Evolutionary conservation across 2,888 invertebrate genomes (phyloP).

Genomic region (Metellina segmentata): DNA sequence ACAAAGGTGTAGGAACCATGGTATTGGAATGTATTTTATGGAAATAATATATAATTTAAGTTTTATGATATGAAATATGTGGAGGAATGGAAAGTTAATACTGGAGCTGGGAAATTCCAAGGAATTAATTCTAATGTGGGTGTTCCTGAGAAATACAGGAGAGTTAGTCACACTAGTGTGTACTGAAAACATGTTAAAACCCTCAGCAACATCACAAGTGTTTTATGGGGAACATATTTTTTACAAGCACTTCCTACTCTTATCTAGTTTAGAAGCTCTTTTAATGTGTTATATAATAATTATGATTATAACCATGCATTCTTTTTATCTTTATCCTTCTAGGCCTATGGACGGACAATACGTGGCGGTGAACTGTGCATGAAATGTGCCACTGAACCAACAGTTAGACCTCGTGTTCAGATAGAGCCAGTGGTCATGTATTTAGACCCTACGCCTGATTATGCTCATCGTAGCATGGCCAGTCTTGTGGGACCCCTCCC

Average conservation of each 20-base stretch:
- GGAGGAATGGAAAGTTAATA: too few relatives aligned
- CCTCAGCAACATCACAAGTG: too few relatives aligned
- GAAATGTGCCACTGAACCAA: slow-evolving; percentile 64
- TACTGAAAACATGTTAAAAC: too few relatives aligned
- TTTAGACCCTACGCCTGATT: slow-evolving; percentile 53
- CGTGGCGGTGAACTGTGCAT: slow-evolving; percentile 58
- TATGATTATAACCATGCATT: background rate
- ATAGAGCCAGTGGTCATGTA: slow-evolving; percentile 60
- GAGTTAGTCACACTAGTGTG: too few relatives aligned
- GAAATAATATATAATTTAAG: too few relatives aligned
- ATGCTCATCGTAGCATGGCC: slow-evolving; percentile 52
- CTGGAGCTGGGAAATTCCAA: too few relatives aligned
- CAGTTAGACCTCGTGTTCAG: slow-evolving; percentile 39
- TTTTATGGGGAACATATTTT: background rate
- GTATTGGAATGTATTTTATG: too few relatives aligned
- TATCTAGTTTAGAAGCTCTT: background rate
- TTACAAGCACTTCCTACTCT: background rate
- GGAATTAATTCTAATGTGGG: too few relatives aligned
- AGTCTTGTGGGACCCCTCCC: slow-evolving; percentile 50
- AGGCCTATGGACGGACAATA: slow-evolving; percentile 44
- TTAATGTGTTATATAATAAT: background rate
- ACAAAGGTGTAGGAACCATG: too few relatives aligned
- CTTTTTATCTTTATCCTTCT: background rate
- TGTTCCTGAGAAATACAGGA: too few relatives aligned
- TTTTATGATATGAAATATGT: too few relatives aligned